Base-by-base conservation (phyloP, 1,140 invertebrate genomes). In the Hylaeus anthracinus region DNA sequence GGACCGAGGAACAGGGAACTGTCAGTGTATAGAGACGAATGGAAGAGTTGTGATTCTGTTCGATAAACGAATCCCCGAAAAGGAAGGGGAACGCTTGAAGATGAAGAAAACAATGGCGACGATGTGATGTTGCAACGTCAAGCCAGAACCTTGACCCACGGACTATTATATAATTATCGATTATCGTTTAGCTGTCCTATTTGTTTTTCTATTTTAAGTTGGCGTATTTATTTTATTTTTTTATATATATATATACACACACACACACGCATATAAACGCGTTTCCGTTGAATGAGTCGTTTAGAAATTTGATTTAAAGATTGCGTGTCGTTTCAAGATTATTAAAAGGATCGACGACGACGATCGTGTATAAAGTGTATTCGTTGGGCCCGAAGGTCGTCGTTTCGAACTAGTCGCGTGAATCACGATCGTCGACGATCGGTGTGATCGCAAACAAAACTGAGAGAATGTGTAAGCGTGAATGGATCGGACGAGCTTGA, bases 141-240 rank as follows among this genome's bases (percentile, higher is more conserved):
- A 9, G 69, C 5, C 12, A 51, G 63, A 66, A 51, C 26, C 45
- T 69, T 73, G 45, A 72, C 64, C 53, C 58, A 60, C 60, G 72
- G 66, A 85, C 69, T 72, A 45, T 51, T 51, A 51, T 51, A 51
- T 26, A 41, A 72, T 48, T 81, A 75, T 61, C 39, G 51, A 76
- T 77, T 58, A 72, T 82, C 55, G 41, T 85, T 86, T 71, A 67
- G 78, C 66, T 61, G 60, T 65, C 58, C 45, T 70, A 74, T 66
- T 81, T 72, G 72, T 84, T 79, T 82, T 79, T 79, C 8, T 51
- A 86, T 89, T 89, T 86, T 88, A 90, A 90, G 83, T 87, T 85
- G 88, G 80, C 72, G 55, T 92, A 92, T 91, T 91, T 92, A 91
- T 92, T 92, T 90, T 89, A 88, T 90, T 88, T 81, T 26, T 89